Base-by-base conservation (phyloP, 2,888 invertebrate genomes). In the Pyrochroa serraticornis region DNA sequence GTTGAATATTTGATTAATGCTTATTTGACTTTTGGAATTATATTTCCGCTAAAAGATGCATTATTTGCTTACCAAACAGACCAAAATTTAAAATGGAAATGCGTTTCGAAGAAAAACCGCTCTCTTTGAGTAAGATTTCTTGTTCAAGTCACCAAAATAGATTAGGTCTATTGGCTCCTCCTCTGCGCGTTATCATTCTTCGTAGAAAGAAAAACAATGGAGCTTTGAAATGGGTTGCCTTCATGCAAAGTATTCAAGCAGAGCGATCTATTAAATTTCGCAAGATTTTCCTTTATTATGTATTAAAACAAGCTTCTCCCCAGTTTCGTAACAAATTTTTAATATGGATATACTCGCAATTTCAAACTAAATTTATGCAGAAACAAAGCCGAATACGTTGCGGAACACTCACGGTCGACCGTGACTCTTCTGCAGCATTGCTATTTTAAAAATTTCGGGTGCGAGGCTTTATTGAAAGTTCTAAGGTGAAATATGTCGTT, bases 51-150 rank as follows among this genome's bases (percentile, higher is more conserved):
- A 22, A 22, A n/a, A 22, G n/a, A 35, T 45, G 35, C 39, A 22
- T 35, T 50, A 50, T 50, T 50, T 50, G 42, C 50, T 13, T 39
- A 39, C 31, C 48, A 48, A 48, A 48, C 39, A 48, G 50, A 39
- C 12, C 35, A 41, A 39, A 42, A 42, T 43, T 52, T 39, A 52
- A 45, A 52, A 38, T 45, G 52, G 52, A 52, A 45, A 45, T 52
- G 42, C 34, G 14, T 47, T 34, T 49, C 41, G 37, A 14, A 34
- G 7, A 12, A 38, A 39, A 48, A 46, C 10, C 44, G 32, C 10
- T 46, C 36, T 9, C 12, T 41, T 22, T 38, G 7, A 12, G 37
- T 31, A 38, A 38, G 38, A 44, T 32, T 44, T 44, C 46, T 46
- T 34, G 46, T 46, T 44, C n/a, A 31, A 47, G 47, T 22, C 43